Conservation (phyloP, 2,888 invertebrate species). For the Rhaphigaster nebulosa region DNA sequence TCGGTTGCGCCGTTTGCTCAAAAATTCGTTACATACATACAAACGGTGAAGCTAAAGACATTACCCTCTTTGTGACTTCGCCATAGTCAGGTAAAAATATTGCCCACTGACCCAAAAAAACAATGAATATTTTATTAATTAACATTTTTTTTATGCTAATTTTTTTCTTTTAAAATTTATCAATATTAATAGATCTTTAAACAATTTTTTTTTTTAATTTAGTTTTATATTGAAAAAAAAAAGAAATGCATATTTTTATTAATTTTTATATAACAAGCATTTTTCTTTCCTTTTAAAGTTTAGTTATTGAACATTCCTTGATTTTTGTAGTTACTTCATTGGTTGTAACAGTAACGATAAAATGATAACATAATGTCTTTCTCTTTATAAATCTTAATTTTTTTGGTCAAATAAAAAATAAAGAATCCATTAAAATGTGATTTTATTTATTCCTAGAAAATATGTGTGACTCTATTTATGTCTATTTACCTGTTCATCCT, state of each 20-base stretch:
- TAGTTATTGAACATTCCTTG: neutral
- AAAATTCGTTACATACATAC: too few species aligned
- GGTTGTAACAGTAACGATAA: neutral
- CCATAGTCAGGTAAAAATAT: too few species aligned
- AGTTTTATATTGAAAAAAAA: neutral
- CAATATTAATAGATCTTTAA: neutral
- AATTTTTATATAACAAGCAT: neutral
- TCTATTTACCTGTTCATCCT: too few species aligned
- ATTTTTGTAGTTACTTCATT: neutral
- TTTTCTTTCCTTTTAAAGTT: neutral
- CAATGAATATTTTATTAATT: too few species aligned
- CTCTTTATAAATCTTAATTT: neutral
- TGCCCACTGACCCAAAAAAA: too few species aligned
- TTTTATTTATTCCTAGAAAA: too few species aligned
- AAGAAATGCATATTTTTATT: neutral
- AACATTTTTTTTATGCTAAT: too few species aligned
- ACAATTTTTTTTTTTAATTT: neutral
- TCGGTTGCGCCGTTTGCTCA: too few species aligned
- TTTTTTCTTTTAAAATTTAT: neutral
- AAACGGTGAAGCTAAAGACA: too few species aligned
- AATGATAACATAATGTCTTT: neutral
- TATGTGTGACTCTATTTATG: too few species aligned
- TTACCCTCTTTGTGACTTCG: too few species aligned
- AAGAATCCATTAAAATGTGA: neutral
- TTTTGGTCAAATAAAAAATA: neutral